Evolutionary conservation across 2,113 vertebrate genomes (phyloP).

Genomic region (Nyctereutes procyonoides): DNA sequence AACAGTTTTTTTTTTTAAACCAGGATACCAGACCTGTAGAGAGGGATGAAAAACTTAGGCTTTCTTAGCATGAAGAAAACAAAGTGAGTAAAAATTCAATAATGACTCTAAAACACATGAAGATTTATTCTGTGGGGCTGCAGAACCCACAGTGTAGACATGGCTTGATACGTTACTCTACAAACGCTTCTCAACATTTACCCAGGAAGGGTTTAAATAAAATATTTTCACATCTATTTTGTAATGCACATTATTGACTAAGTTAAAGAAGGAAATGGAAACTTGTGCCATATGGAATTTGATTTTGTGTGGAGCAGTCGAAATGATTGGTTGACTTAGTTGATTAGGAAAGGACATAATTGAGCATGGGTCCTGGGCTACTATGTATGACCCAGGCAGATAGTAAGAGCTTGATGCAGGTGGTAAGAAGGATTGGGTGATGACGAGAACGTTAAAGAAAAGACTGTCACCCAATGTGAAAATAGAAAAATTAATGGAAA

Average conservation of each 20-base stretch:
- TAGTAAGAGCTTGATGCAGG: not conserved
- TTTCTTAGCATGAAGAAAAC: not conserved
- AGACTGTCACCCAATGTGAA: not conserved
- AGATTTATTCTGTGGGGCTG: not conserved
- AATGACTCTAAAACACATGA: not conserved
- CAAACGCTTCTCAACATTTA: not conserved
- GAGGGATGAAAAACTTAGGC: not conserved
- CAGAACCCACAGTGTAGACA: not conserved
- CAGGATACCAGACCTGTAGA: not conserved
- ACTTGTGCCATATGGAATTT: not conserved
- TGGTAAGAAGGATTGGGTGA: not conserved
- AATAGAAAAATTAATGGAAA: not conserved
- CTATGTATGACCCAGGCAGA: not conserved
- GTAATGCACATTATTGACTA: not conserved
- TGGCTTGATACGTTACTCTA: not conserved
- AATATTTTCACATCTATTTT: conserved; percentile 7
- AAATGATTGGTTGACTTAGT: not conserved
- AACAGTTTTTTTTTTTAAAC: not conserved
- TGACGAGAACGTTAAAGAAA: not conserved
- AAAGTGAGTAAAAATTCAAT: not conserved
- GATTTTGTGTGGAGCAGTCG: not conserved
- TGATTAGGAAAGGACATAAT: not conserved
- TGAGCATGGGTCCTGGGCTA: not conserved
- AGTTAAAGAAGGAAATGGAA: conserved; percentile 2
- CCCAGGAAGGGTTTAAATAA: not conserved